A percentile compares a stretch with the other conserved stretches of the same genome.
These are phyloP conservation scores for Phataginus tetradactyla DNA, from an alignment of 2,797 vertebrate species.

Conservation along the genomic window DNA sequence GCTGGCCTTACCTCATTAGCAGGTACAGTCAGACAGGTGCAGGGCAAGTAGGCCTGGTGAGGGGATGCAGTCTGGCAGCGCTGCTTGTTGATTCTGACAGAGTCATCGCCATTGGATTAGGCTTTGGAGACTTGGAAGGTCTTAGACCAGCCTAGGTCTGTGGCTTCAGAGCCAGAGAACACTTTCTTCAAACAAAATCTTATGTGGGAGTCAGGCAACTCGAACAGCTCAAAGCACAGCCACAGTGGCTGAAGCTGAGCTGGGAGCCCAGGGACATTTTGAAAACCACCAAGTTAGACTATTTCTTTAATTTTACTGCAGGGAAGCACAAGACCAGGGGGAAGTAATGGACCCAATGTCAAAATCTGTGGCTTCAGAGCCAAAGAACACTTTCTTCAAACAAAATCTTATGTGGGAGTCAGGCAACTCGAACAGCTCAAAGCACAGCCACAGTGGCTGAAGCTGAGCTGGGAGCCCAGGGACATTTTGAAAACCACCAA, in stretches of 20 bases:
- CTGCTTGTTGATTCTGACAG: rapidly evolving
- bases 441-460: background rate
- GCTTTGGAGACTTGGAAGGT: background rate
- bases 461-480: background rate
- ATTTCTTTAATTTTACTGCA: background rate
- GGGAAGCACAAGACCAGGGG: background rate
- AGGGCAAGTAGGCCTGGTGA: rapidly evolving
- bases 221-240: background rate
- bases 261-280: background rate
- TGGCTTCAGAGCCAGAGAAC: background rate
- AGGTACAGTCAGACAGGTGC: too few relatives aligned
- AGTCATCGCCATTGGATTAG: rapidly evolving
- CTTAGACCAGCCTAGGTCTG: background rate
- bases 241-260: background rate
- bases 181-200: background rate
- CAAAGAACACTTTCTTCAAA: background rate
- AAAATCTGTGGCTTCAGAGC: background rate
- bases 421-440: background rate
- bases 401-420: background rate
- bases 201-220: background rate
- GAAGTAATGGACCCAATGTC: background rate
- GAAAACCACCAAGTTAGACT: background rate
- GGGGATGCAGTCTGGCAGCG: background rate
- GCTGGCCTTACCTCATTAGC: background rate
- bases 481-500: background rate